Evolutionary conservation across 2,113 vertebrate species (phyloP), one percentile per base, ranked within the genome.

Genomic region (Meleagris gallopavo): DNA sequence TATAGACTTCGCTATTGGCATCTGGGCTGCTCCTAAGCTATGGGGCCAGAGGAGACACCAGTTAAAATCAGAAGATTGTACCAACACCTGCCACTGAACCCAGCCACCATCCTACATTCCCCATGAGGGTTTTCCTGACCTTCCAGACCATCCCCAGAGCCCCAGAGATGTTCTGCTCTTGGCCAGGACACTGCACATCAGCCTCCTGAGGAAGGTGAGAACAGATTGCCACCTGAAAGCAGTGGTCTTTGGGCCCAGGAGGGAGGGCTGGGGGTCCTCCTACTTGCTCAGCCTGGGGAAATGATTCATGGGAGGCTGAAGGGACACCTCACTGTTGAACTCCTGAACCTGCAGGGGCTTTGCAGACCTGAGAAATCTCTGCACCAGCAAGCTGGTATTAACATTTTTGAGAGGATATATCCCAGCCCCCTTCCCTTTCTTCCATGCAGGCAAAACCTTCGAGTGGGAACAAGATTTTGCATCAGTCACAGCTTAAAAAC

Each of bases 401-500:
- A 94, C 90, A 93, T 88, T 94, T 94, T 82, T 93, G 79, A 93
- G 90, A 85, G 78, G 92, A 61, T 96, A 76, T 94, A 62, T 76
- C 82, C 82, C 90, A 93, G 71, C 57, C 82, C 41, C 79, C 85
- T 76, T 45, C 46, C 79, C 78, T 75, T 48, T 65, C n/a, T 12
- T 89, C 41, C 50, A 78, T 22, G 43, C 0, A 1, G 61, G 20
- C 61, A 85, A 87, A 93, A 78, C 52, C 62, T 88, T 62, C 4
- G 6, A 8, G 52, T 7, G 29, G 19, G 16, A 94, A 29, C 46
- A 50, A 41, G 41, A 15, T 64, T 88, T 76, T 9, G 0, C 46
- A 41, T 45, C 2, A 0, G 29, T 57, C 3, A 4, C 12, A 19
- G 85, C 30, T 24, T 21, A 41, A 55, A 82, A 94, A 55, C 0